Evolutionary conservation across 1,140 invertebrate genomes (phyloP).

Genomic region (Oryzaephilus surinamensis): DNA sequence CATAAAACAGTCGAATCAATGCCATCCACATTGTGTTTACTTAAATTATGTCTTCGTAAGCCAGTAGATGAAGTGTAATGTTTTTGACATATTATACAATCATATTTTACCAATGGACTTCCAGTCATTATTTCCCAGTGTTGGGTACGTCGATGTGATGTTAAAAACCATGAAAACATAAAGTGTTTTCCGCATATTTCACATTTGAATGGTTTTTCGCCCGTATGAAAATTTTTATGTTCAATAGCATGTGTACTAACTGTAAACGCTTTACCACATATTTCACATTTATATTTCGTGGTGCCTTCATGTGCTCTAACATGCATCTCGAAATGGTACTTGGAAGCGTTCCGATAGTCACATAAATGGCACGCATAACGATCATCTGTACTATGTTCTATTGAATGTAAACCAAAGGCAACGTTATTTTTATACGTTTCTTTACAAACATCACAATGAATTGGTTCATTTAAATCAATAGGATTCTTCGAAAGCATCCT

Average conservation of each 20-base stretch:
- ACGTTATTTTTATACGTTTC: constrained; percentile 27
- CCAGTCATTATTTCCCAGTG: constrained; percentile 34
- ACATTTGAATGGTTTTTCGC: constrained; percentile 50
- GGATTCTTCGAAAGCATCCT: too few relatives aligned
- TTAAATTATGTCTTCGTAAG: constrained; percentile 27
- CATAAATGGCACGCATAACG: constrained; percentile 36
- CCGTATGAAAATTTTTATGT: constrained; percentile 42
- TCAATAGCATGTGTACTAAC: constrained; percentile 39
- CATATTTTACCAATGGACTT: constrained; percentile 30
- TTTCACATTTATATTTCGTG: constrained; percentile 41
- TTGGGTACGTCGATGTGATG: constrained; percentile 30
- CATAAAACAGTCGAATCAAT: constrained; percentile 40
- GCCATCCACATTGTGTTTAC: constrained; percentile 25
- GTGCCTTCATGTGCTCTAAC: constrained; percentile 34
- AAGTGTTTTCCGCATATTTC: constrained; percentile 46
- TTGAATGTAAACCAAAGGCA: constrained; percentile 25
- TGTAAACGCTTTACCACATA: constrained; percentile 40
- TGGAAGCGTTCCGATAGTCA: constrained; percentile 35
- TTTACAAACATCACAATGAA: constrained; percentile 29
- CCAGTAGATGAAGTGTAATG: constrained; percentile 34
- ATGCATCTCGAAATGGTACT: constrained; percentile 36
- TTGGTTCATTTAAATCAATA: constrained; percentile 20
- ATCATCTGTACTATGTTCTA: constrained; percentile 30
- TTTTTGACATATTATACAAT: constrained; percentile 32
- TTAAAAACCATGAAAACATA: constrained; percentile 35